Percentiles rank a stretch among this genome's conserved stretches.
These are phyloP conservation scores for Andrena dorsata DNA, from an alignment of 2,888 invertebrate species.

Conservation along the genomic window DNA sequence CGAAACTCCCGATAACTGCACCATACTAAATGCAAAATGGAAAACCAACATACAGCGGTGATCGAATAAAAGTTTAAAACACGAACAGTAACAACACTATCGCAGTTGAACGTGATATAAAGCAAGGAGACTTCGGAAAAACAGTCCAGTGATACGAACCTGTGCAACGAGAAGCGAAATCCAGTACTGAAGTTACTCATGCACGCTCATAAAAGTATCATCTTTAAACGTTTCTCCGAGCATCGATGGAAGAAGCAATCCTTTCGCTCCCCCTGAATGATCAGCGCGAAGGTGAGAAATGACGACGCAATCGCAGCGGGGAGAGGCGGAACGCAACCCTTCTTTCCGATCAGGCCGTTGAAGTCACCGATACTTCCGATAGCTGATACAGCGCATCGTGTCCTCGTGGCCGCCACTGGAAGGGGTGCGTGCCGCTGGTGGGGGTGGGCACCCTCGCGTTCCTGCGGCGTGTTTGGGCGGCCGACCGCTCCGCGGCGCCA, in stretches of 20 bases:
- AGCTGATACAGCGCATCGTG: slow-evolving; percentile 77
- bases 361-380: slow-evolving; percentile 85
- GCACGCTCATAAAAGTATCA: too few species aligned
- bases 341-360: slow-evolving; percentile 85
- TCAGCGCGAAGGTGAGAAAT: background rate
- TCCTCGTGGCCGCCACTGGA: slow-evolving; percentile 72
- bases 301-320: background rate
- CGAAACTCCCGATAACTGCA: too few species aligned
- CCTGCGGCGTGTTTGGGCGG: slow-evolving; percentile 70
- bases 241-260: background rate
- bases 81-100: too few species aligned
- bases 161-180: too few species aligned
- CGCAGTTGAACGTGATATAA: too few species aligned
- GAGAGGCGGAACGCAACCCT: slow-evolving; percentile 67
- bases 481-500: slow-evolving; percentile 81
- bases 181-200: too few species aligned
- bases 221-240: too few species aligned
- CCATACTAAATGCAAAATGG: too few species aligned
- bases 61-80: too few species aligned
- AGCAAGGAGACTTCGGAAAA: too few species aligned
- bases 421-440: slow-evolving; percentile 71
- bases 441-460: slow-evolving; percentile 81
- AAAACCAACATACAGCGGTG: too few species aligned
- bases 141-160: too few species aligned
- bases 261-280: background rate